phyloP scores from a whole-genome alignment of 2,113 vertebrate genomes.

The Labeo rohita region DNA sequence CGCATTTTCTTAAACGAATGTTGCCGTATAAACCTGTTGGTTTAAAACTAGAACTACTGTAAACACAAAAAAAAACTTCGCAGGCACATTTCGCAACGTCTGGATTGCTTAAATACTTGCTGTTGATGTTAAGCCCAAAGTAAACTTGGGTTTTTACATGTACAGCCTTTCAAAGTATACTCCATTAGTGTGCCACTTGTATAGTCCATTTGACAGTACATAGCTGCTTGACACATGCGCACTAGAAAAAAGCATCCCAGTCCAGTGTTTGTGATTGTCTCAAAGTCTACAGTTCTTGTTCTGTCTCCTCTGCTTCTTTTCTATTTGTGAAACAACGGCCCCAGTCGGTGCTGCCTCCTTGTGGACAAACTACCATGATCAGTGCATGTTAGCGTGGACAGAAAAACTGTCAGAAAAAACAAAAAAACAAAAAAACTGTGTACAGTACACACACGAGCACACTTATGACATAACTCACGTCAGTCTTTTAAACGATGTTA shows the following conservation, averaged over 20 bases:
- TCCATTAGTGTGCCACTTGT: too few relatives aligned
- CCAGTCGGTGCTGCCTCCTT: not conserved
- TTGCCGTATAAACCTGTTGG: conserved; percentile 1
- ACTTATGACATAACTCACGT: too few relatives aligned
- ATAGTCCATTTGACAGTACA: too few relatives aligned
- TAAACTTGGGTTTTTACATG: not conserved
- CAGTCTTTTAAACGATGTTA: too few relatives aligned
- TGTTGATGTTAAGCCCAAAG: not conserved
- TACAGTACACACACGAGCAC: not conserved
- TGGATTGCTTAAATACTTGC: not conserved
- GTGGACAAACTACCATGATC: not conserved
- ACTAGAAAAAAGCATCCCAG: too few relatives aligned
- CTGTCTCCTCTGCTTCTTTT: not conserved
- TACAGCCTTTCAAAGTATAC: too few relatives aligned
- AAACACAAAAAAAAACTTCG: not conserved
- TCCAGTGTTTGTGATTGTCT: too few relatives aligned
- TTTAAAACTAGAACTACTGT: not conserved
- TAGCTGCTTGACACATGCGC: too few relatives aligned
- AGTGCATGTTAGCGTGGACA: not conserved
- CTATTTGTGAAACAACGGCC: not conserved
- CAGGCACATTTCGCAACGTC: not conserved
- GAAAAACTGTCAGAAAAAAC: too few relatives aligned
- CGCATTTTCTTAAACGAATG: not conserved
- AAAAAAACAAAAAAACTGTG: not conserved
- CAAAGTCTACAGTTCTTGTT: not conserved